Base-by-base conservation (phyloP, 1,140 invertebrate genomes). In the Megalonaias nervosa region DNA sequence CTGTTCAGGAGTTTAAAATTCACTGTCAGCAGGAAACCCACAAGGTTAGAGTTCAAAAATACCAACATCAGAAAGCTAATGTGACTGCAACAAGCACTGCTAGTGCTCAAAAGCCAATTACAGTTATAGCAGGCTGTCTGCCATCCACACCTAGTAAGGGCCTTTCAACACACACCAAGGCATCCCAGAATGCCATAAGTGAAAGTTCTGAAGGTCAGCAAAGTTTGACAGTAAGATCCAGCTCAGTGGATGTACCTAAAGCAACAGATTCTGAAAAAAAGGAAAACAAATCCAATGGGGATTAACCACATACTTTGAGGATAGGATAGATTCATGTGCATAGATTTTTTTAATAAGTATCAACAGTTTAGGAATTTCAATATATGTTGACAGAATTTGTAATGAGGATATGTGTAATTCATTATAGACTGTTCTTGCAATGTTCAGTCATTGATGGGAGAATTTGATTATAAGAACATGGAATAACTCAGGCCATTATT, bases 11-110 rank as follows among this genome's bases (percentile, higher is more conserved):
- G 61, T 94, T 94, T 87, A 93, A 94, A 68, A 91, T 92, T 31
- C 95, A 96, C 89, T 93, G 93, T 60, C 94, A 94, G 58, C 92
- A 91, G 55, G 92, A 91, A 23, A 66, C 77, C 5, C 91, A 91
- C 77, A 90, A 88, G 71, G 71, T 71, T 17, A 87, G 84, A 68
- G 61, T 82, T 31, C 65, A 67, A 6, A 83, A 81, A 26, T 73
- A 80, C 72, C 68, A 71, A 59, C 73, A 79, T 66, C 77, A 79
- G 31, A 71, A 71, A 56, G 31, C 61, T 13, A 17, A 67, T 56
- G 58, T 70, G 56, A 65, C 64, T 17, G 60, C 76, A 57, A 26
- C 55, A 62, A 76, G 38, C 38, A 48, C 38, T 48, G 38, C 6
- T 48, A 48, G 38, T 48, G 38, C 38, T 48, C 38, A 48, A 48